A percentile compares a stretch with the other conserved stretches of the same genome.
Evolutionary conservation across 2,888 invertebrate species (phyloP).

Genomic region (Drosophila nr. perissopoda): DNA sequence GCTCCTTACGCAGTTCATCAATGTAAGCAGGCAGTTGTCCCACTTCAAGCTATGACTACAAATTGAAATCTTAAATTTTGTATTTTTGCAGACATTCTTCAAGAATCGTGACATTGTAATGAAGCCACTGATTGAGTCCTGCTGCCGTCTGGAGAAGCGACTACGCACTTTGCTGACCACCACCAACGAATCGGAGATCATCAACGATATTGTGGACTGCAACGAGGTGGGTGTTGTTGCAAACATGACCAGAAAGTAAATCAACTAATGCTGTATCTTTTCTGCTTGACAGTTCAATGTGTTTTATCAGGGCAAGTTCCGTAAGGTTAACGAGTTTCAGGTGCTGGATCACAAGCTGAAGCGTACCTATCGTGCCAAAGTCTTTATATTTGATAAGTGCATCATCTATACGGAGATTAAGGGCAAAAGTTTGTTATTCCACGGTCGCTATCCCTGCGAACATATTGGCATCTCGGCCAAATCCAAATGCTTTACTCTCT

Average conservation of each 20-base stretch:
- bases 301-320: conserved; percentile 84
- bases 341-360: conserved; percentile 81
- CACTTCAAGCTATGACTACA: rapidly evolving
- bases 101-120: conserved; percentile 82
- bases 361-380: conserved; percentile 82
- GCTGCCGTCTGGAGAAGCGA: conserved; percentile 84
- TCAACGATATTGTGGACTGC: conserved; percentile 84
- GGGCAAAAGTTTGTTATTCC: conserved; percentile 82
- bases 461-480: conserved; percentile 82
- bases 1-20: conserved; percentile 83
- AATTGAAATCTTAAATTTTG: not conserved
- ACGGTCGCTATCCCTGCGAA: conserved; percentile 84
- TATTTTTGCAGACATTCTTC: conserved; percentile 77
- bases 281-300: conserved; percentile 81
- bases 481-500: conserved; percentile 82
- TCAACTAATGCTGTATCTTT: not conserved
- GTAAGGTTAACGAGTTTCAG: conserved; percentile 83
- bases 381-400: conserved; percentile 85
- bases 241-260: not conserved
- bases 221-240: conserved; percentile 72
- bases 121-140: conserved; percentile 83
- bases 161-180: conserved; percentile 82
- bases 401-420: conserved; percentile 84
- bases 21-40: conserved; percentile 59
- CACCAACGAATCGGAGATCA: conserved; percentile 84